Evolutionary conservation across 2,888 invertebrate genomes (phyloP).

Genomic region (Drosophila acutilabella): DNA sequence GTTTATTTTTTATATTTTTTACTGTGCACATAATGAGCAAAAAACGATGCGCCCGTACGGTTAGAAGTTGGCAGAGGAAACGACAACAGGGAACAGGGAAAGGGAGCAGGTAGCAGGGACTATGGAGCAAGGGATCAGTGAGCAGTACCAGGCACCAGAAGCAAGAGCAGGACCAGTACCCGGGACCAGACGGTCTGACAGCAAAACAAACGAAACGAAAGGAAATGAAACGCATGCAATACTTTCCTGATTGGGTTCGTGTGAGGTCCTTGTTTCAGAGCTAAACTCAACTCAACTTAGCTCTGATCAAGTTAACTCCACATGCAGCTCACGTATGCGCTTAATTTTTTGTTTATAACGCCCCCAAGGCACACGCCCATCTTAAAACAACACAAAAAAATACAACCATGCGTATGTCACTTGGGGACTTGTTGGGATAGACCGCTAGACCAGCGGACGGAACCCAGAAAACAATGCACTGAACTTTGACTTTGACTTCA

Average conservation of each 20-base stretch:
- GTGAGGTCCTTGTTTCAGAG: constrained; percentile 44
- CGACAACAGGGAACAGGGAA: background rate
- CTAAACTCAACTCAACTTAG: background rate
- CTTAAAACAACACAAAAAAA: constrained; percentile 1
- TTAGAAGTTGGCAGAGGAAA: background rate
- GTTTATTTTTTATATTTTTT: constrained; percentile 30
- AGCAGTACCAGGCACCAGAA: background rate
- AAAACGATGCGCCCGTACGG: constrained; percentile 45
- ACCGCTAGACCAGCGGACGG: constrained; percentile 3
- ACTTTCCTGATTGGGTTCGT: constrained; percentile 9
- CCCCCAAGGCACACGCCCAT: constrained; percentile 40
- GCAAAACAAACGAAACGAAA: constrained; percentile 15
- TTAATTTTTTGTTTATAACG: constrained; percentile 79
- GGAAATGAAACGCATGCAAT: constrained; percentile 26
- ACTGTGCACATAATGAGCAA: constrained; percentile 67
- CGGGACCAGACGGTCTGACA: constrained; percentile 30
- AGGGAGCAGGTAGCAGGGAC: background rate
- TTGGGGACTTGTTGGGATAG: constrained; percentile 48
- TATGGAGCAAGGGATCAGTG: background rate
- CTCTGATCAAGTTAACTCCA: background rate
- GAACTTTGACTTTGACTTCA: constrained; percentile 6
- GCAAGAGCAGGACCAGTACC: background rate
- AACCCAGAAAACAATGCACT: background rate
- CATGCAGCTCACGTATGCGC: constrained; percentile 75
- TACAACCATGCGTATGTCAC: constrained; percentile 54